Percentiles rank a stretch among this genome's conserved stretches.
Evolutionary conservation across 1,140 invertebrate genomes (phyloP).

Genomic region (Battus philenor): DNA sequence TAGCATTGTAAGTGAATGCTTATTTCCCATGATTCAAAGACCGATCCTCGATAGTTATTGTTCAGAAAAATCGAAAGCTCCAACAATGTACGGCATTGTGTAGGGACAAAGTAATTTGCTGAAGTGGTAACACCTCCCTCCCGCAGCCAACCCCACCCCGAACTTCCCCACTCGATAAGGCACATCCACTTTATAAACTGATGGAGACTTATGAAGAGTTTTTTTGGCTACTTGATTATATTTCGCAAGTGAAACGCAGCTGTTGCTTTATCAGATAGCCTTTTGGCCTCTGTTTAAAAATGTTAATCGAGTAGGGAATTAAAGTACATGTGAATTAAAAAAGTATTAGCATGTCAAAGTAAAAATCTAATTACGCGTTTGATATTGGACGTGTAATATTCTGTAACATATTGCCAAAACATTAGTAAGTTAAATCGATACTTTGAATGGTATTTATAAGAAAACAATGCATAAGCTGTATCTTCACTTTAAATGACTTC

Average conservation of each 20-base stretch:
- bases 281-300: too few species aligned
- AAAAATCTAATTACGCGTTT: too few species aligned
- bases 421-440: too few species aligned
- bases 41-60: conserved; percentile 13
- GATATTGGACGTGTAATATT: too few species aligned
- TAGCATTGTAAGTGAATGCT: not conserved
- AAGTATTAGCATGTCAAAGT: too few species aligned
- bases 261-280: not conserved
- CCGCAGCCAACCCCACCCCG: not conserved
- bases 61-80: conserved; percentile 17
- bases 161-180: conserved; percentile 20
- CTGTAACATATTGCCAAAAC: too few species aligned
- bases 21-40: conserved; percentile 12
- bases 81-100: conserved; percentile 23
- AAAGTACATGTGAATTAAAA: too few species aligned
- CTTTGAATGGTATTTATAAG: too few species aligned
- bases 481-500: too few species aligned
- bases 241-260: conserved; percentile 1
- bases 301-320: too few species aligned
- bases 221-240: conserved; percentile 11
- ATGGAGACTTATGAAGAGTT: conserved; percentile 10
- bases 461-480: too few species aligned
- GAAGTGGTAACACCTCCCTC: conserved; percentile 26
- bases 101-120: conserved; percentile 30
- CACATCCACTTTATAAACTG: conserved; percentile 19